phyloP scores from a whole-genome alignment of 2,888 invertebrate species.

The Diplazon laetatorius region DNA sequence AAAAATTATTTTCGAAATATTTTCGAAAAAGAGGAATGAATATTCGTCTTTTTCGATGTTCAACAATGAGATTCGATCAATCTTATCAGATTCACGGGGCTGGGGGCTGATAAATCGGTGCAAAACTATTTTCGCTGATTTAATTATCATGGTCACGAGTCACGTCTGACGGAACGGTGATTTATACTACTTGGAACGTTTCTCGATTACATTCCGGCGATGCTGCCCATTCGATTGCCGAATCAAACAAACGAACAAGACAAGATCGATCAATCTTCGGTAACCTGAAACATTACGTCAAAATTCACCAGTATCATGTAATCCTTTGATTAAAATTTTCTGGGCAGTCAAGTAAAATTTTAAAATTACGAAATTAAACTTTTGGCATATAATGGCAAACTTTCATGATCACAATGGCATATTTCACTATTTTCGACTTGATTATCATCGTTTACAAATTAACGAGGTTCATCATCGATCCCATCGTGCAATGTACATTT shows the following conservation, averaged over 20 bases:
- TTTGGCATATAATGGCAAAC: conserved; percentile 12
- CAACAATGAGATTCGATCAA: too few relatives aligned
- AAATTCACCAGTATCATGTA: conserved; percentile 2
- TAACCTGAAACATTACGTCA: neutral
- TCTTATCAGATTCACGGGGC: too few relatives aligned
- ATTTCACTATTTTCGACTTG: conserved; percentile 36
- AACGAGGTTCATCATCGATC: conserved; percentile 42
- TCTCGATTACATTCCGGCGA: too few relatives aligned
- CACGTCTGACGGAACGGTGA: too few relatives aligned
- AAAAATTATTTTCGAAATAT: too few relatives aligned
- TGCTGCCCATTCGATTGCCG: too few relatives aligned
- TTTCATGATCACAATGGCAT: conserved; percentile 28
- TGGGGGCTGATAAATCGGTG: too few relatives aligned
- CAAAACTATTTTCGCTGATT: neutral
- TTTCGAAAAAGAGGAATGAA: too few relatives aligned
- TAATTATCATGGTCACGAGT: neutral
- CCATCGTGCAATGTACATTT: conserved; percentile 46
- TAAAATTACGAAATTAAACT: conserved; percentile 12
- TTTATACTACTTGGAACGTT: too few relatives aligned
- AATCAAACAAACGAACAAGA: neutral
- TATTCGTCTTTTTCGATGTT: too few relatives aligned
- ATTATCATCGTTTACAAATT: conserved; percentile 42
- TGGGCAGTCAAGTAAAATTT: neutral
- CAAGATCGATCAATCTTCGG: conserved; percentile 3
- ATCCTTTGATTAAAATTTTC: neutral